Percentiles rank a stretch among this genome's conserved stretches.
Evolutionary conservation across 2,113 vertebrate species (phyloP).

Genomic region (Xiphophorus maculatus): DNA sequence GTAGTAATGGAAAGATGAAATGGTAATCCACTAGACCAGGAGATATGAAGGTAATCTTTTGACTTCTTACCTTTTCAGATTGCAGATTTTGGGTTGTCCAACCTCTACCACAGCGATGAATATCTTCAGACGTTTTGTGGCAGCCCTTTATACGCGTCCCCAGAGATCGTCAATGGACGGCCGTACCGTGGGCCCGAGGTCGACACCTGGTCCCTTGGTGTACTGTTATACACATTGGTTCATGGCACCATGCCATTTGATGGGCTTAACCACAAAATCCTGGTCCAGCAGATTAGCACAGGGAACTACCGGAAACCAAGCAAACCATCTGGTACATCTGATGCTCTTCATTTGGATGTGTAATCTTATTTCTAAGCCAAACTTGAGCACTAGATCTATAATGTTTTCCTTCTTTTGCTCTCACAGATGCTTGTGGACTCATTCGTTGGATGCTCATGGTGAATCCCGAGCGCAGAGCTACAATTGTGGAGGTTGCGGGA

Average conservation of each 20-base stretch:
- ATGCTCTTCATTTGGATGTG: background rate
- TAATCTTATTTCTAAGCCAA: background rate
- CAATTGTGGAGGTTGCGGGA: constrained; percentile 90
- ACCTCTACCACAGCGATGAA: constrained; percentile 88
- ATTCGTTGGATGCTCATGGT: constrained; percentile 99
- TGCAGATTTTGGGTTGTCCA: constrained; percentile 96
- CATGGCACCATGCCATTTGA: constrained; percentile 97
- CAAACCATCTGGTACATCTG: constrained; percentile 85
- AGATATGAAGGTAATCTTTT: background rate
- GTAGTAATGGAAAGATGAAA: background rate
- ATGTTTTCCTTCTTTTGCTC: background rate
- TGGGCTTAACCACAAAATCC: constrained; percentile 87
- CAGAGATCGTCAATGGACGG: constrained; percentile 93
- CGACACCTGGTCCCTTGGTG: constrained; percentile 97
- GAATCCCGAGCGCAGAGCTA: constrained; percentile 93
- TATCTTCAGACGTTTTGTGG: constrained; percentile 94
- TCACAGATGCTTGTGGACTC: constrained; percentile 91
- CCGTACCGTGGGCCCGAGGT: constrained; percentile 93
- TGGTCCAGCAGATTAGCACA: constrained; percentile 91
- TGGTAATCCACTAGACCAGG: background rate
- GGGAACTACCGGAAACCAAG: constrained; percentile 90
- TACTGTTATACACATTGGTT: constrained; percentile 93
- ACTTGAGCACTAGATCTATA: background rate
- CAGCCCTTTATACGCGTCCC: constrained; percentile 94
- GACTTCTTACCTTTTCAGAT: constrained; percentile 79